Evolutionary conservation across 2,888 invertebrate species (phyloP), one percentile per base, ranked within the genome.

Genomic region (Oscheius onirici): DNA sequence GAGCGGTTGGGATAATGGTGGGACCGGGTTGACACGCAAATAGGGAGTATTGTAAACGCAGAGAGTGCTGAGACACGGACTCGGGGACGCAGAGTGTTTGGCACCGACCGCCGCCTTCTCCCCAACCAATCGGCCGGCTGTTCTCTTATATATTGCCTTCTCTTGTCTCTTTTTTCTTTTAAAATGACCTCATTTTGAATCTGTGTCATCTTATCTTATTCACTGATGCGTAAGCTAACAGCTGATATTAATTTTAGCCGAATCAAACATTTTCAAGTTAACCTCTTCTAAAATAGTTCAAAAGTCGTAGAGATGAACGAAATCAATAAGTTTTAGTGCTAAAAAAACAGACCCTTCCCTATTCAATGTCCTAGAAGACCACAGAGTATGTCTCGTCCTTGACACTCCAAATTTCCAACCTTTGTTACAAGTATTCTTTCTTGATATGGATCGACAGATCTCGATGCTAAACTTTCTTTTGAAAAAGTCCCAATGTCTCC

Each of bases 381-480:
- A 6, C 34, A 34, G 34, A 34, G 34, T 34, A 6, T 34, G 5
- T 3, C 8, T 34, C 34, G 34, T 34, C 34, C 5, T 34, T 34
- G 34, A 34, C 17, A 49, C 20, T 49, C 49, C 13, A 49, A 63
- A 26, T 46, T 24, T n/a, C 46, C 49, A 49, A 63, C 46, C 24
- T 63, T 63, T 22, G 10, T 15, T 6, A 63, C 46, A 17, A 22
- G 0, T 15, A 8, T 2, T 6, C 11, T 10, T 28, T 49, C 40
- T 63, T 40, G 34, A 52, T 8, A 66, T 40, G 22, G 51, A 41
- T 66, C 66, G 54, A 51, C 20, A 49, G 49, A 54, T 54, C 66
- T 66, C 66, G n/a, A 54, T 66, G 66, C 66, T 66, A 52, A 66
- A 66, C 54, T 66, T 66, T 66, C 66, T 66, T 66, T 66, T 66